Base-by-base conservation (phyloP, 1,140 invertebrate species). In the Ganaspis sp. region DNA sequence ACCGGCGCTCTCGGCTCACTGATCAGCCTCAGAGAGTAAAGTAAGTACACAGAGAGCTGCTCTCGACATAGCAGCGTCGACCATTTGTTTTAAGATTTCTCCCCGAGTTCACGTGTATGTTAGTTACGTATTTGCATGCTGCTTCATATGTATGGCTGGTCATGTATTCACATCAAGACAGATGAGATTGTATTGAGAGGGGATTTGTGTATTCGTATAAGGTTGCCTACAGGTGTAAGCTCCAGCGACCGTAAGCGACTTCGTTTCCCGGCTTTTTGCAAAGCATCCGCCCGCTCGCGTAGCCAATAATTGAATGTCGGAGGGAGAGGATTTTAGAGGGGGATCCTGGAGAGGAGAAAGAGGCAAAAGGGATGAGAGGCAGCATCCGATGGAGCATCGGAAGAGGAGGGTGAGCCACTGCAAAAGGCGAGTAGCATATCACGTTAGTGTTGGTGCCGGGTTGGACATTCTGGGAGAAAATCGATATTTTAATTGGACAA, bases 401-500 rank as follows among this genome's bases (percentile, higher is more conserved):
- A n/a, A 17, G 40, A 53, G 38, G 76, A 72, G 69, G 70, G 75
- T 73, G 77, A 78, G 79, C 79, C 81, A 82, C 83, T 81, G 80
- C 78, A 37, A 84, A 86, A 86, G 83, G 84, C 77, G 76, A 85
- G 69, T 72, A 79, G 77, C 72, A 73, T 71, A 70, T 81, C 82
- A 73, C 72, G 64, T 69, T 53, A 70, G 37, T 49, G 69, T 73
- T 74, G 75, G 76, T 76, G 74, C 69, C 72, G 72, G 76, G 1
- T 37, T 45, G 73, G 73, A 75, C 78, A 82, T 83, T 77, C 83
- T 80, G 80, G 84, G 84, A 85, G 85, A 88, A 90, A 90, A 90
- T 90, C 89, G 88, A 90, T 90, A 90, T 90, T 90, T 90, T 90
- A 90, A 90, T 90, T 90, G 89, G 89, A 90, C 88, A 89, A 90